Evolutionary conservation across 2,888 invertebrate species (phyloP), one percentile per base, ranked within the genome.

Genomic region (Drosophila koepferae): DNA sequence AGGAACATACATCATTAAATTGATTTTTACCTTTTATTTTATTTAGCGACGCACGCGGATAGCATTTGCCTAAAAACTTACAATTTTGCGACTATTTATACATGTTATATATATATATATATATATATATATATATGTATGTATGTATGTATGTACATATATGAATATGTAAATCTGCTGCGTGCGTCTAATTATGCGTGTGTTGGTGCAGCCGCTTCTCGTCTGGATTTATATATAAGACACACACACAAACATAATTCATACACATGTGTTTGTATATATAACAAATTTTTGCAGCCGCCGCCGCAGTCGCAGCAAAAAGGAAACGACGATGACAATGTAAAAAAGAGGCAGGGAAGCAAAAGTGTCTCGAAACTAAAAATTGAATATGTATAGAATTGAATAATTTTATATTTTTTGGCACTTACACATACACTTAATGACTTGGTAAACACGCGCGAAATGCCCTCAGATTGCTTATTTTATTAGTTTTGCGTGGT

Each of bases 341-440:
- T 86, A 86, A 83, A 84, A 72, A 74, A 68, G 64, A 74, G 63
- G 70, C 65, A 71, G 65, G 72, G 70, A 68, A 77, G 63, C 72
- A 65, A 72, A 67, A 72, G 49, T 68, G 73, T 64, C 68, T 77
- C 80, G 58, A 68, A 76, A 68, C 62, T 56, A 81, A 78, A 82
- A 82, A 79, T 67, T 65, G 62, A 63, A 74, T 48, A 55, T 64
- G 68, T 68, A 70, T 56, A 70, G 44, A 75, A 82, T 54, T 58
- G 44, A 66, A 73, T 71, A 67, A 51, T 51, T 76, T 41, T 63
- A 67, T 66, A 56, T 4, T 41, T 62, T 55, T 53, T 76, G 60
- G 49, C 89, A 85, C 85, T 85, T 85, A 85, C 85, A 85, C 89
- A 89, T 89, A 85, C 89, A 85, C 87, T 85, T 84, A 89, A 85